Percentiles rank a stretch among this genome's conserved stretches.
phyloP scores from a whole-genome alignment of 2,888 invertebrate species.

The Taenaris catops region DNA sequence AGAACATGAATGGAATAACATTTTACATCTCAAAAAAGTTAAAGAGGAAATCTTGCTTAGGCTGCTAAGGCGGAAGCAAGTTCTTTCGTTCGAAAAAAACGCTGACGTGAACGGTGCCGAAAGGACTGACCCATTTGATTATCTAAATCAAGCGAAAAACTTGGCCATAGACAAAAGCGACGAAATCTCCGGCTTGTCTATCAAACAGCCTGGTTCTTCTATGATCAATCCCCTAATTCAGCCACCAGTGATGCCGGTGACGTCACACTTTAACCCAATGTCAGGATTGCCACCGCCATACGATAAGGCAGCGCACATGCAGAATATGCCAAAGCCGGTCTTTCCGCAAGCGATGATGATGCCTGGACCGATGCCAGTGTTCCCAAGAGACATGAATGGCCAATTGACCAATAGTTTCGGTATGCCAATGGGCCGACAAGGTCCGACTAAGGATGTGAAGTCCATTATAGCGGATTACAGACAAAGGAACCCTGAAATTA shows the following conservation, averaged over 20 bases:
- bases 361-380: slow-evolving; percentile 57
- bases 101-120: slow-evolving; percentile 59
- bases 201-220: slow-evolving; percentile 55
- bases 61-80: slow-evolving; percentile 84
- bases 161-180: slow-evolving; percentile 70
- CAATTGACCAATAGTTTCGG: slow-evolving; percentile 75
- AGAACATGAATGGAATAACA: slow-evolving; percentile 92
- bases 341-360: slow-evolving; percentile 63
- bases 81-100: slow-evolving; percentile 71
- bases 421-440: slow-evolving; percentile 83
- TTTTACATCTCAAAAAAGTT: slow-evolving; percentile 89
- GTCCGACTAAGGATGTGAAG: slow-evolving; percentile 89
- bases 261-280: slow-evolving; percentile 62
- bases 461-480: slow-evolving; percentile 91
- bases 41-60: slow-evolving; percentile 90
- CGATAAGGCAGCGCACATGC: slow-evolving; percentile 65
- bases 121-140: slow-evolving; percentile 60
- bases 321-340: slow-evolving; percentile 62
- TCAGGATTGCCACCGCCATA: slow-evolving; percentile 65
- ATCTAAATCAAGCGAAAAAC: slow-evolving; percentile 61
- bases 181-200: slow-evolving; percentile 63
- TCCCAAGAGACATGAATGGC: slow-evolving; percentile 75
- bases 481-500: slow-evolving; percentile 86
- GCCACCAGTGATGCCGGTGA: slow-evolving; percentile 52
- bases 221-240: slow-evolving; percentile 55